Base-by-base conservation (phyloP, 2,113 vertebrate species). In the Tychaedon coryphoeus region DNA sequence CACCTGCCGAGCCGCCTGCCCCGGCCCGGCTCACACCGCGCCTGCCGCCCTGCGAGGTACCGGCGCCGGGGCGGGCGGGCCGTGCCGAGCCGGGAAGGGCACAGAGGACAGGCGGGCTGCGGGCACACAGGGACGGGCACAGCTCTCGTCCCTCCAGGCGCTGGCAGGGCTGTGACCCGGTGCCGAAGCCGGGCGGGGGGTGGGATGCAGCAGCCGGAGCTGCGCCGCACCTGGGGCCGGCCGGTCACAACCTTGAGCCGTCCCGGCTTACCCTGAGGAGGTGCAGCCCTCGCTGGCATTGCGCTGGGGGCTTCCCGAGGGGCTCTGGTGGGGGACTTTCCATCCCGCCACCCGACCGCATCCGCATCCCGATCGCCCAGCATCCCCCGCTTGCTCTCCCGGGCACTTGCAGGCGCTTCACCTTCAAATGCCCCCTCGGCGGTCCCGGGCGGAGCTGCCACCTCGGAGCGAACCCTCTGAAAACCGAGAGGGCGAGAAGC, bases 381-480 rank as follows among this genome's bases (percentile, higher is more conserved):
- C 58, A 56, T 78, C 5, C 34, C 10, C 25, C 4, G 9, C 64
- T 61, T 78, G 64, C 22, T 47, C 53, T 42, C 57, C 38, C 5
- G 9, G 24, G 61, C 56, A 28, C 38, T 71, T 43, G 57, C 33
- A 8, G 40, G 57, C 24, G 14, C 45, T 91, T 97, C 90, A 95
- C 95, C 96, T 97, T 97, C 92, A 97, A 93, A 96, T 72, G 88
- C 65, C 96, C 95, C 93, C 56, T 73, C 29, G 29, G 82, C 36
- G 2, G 31, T 78, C 26, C 13, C 42, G 24, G 25, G 69, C 23
- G 36, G 61, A 75, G 64, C 43, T 74, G 47, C 18, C 7, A 1
- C n/a, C 48, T 43, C 19, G 9, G 50, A 64, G 29, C 31, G 33
- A 58, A 22, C 12, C 17, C 58, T 67, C 69, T 8, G 33, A 87